Evolutionary conservation across 1,140 invertebrate genomes (phyloP).

Genomic region (Bombus polaris): DNA sequence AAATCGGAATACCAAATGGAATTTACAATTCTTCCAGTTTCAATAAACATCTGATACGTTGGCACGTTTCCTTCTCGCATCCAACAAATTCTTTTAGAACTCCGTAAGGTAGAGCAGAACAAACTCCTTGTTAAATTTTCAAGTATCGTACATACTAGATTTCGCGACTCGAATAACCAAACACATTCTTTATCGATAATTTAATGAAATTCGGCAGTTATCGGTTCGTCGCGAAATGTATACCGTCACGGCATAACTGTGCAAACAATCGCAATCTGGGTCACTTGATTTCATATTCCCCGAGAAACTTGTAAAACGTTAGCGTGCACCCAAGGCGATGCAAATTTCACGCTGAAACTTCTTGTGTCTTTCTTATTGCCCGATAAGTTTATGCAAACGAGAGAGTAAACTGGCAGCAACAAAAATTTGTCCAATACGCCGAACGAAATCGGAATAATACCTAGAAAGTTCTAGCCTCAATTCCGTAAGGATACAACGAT

Average conservation of each 20-base stretch:
- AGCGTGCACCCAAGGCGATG: constrained; percentile 14
- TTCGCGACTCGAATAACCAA: neutral
- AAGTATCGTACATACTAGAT: neutral
- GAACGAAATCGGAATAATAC: constrained; percentile 22
- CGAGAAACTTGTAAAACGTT: constrained; percentile 44
- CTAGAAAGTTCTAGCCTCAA: neutral
- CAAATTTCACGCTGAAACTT: constrained; percentile 43
- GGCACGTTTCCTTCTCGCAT: no score
- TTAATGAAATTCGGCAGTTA: constrained; percentile 40
- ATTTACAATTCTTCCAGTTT: neutral
- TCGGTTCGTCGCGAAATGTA: constrained; percentile 7
- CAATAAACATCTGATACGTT: neutral
- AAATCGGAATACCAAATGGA: no score
- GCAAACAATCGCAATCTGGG: constrained; percentile 52
- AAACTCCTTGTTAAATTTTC: neutral
- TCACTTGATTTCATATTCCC: constrained; percentile 43
- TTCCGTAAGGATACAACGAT: neutral
- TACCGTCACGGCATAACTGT: neutral
- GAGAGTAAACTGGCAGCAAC: constrained; percentile 8
- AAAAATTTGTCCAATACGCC: constrained; percentile 16
- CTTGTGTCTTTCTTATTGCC: constrained; percentile 38
- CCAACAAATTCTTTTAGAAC: neutral
- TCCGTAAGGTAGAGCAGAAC: neutral
- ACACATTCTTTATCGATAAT: neutral
- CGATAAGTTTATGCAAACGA: constrained; percentile 46